A percentile compares a stretch with the other conserved stretches of the same genome.
Conservation (phyloP, 2,797 vertebrate species). For the Ficedula albicollis region DNA sequence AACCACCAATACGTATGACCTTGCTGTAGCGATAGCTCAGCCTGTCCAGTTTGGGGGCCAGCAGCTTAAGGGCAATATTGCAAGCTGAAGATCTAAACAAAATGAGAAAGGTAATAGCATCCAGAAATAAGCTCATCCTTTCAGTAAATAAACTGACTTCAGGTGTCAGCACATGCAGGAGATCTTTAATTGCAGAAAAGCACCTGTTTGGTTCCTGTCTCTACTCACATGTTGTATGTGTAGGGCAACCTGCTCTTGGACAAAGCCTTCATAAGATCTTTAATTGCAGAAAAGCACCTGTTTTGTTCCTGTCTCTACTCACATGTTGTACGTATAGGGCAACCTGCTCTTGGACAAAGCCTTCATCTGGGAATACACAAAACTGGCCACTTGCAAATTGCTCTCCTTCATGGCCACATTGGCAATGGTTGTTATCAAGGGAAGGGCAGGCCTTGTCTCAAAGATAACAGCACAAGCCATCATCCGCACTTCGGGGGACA, state of each 20-base stretch:
- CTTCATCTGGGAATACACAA: slow-evolving; percentile 81
- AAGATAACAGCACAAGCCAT: slow-evolving; percentile 81
- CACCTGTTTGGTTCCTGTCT: background rate
- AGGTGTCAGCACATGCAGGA: background rate
- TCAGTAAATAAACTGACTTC: background rate
- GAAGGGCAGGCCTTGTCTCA: slow-evolving; percentile 81
- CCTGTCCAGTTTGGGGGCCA: slow-evolving; percentile 76
- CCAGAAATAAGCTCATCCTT: background rate
- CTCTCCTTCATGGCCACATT: slow-evolving; percentile 78
- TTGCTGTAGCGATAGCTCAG: slow-evolving; percentile 81
- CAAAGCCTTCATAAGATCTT: too few relatives aligned
- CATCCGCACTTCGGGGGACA: slow-evolving; percentile 79
- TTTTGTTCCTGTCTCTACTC: slow-evolving; percentile 50
- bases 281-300: background rate
- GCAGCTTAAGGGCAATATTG: slow-evolving; percentile 84
- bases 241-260: slow-evolving; percentile 80
- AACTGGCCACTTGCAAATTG: slow-evolving; percentile 82
- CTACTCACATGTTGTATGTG: slow-evolving; percentile 81
- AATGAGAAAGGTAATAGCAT: background rate
- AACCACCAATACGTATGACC: slow-evolving; percentile 73
- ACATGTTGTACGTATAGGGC: slow-evolving; percentile 81
- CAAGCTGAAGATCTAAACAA: slow-evolving; percentile 82
- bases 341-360: slow-evolving; percentile 77
- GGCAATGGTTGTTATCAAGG: slow-evolving; percentile 78
- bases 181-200: background rate